phyloP scores from a whole-genome alignment of 2,888 invertebrate species.

The Athalia cordata region DNA sequence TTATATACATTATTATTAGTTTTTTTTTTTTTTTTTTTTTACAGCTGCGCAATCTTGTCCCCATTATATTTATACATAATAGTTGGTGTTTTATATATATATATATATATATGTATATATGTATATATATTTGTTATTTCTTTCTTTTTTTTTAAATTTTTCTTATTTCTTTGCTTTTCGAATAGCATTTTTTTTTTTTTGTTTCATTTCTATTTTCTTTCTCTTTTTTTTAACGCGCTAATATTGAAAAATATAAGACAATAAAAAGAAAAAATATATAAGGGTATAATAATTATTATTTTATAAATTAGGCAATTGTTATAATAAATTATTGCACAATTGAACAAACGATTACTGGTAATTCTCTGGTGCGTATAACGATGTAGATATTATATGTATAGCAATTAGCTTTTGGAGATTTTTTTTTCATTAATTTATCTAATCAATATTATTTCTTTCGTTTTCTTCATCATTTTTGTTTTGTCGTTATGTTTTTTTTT shows the following conservation, averaged over 20 bases:
- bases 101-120: too few relatives aligned
- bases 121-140: too few relatives aligned
- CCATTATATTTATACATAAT: neutral
- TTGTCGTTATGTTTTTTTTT: too few relatives aligned
- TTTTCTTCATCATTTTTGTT: too few relatives aligned
- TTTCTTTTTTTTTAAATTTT: too few relatives aligned
- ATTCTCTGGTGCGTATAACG: slow-evolving; percentile 59
- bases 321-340: slow-evolving; percentile 65
- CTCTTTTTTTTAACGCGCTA: neutral
- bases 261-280: neutral
- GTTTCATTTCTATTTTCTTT: neutral
- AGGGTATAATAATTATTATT: neutral
- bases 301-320: slow-evolving; percentile 26
- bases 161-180: too few relatives aligned
- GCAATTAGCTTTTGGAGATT: slow-evolving; percentile 41
- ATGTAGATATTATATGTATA: slow-evolving; percentile 35
- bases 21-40: neutral
- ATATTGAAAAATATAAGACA: neutral
- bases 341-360: slow-evolving; percentile 64
- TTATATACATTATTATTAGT: neutral
- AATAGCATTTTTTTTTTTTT: too few relatives aligned
- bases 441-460: too few relatives aligned
- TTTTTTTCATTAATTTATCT: slow-evolving; percentile 17
- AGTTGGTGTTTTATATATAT: too few relatives aligned
- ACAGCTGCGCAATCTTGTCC: slow-evolving; percentile 30